Evolutionary conservation across 2,113 vertebrate species (phyloP).

Genomic region (Ptyas mucosa): DNA sequence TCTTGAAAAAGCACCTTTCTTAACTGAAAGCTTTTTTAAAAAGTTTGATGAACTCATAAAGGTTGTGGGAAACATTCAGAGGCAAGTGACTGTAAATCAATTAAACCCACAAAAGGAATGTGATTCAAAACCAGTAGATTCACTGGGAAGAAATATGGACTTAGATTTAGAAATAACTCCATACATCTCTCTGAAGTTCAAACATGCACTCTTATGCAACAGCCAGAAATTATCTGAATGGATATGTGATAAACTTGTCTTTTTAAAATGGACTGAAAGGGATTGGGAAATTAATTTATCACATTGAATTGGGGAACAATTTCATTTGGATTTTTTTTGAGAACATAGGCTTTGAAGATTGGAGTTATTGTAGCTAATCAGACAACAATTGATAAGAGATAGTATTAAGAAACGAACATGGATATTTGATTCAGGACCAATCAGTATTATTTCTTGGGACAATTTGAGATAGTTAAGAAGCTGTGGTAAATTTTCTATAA

Average conservation of each 20-base stretch:
- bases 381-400: no score
- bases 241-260: background rate
- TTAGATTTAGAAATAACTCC: background rate
- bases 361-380: no score
- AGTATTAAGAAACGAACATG: no score
- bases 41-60: background rate
- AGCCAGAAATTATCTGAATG: background rate
- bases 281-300: background rate
- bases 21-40: background rate
- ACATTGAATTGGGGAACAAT: background rate
- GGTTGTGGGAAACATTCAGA: no score
- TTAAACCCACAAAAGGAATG: background rate
- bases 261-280: background rate
- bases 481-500: no score
- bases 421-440: background rate
- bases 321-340: background rate
- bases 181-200: background rate
- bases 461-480: background rate
- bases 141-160: background rate
- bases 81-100: no score
- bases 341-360: background rate
- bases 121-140: background rate
- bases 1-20: background rate
- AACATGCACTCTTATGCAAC: background rate
- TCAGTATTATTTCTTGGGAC: background rate